phyloP scores from a whole-genome alignment of 2,888 invertebrate genomes.

The Drosophila fulvimacula region DNA sequence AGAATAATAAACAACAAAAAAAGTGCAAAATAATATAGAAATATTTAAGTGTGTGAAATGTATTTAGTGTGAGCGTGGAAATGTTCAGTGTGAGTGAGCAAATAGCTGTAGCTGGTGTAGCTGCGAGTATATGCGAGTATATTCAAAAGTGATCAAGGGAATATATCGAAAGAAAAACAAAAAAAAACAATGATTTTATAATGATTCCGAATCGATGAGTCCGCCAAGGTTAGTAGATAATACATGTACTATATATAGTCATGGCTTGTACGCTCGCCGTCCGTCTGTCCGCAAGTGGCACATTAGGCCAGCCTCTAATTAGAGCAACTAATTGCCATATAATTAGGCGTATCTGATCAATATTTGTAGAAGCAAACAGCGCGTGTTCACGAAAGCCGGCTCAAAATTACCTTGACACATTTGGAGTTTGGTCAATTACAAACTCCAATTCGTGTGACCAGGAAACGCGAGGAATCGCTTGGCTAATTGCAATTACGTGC shows the following conservation, averaged over 20 bases:
- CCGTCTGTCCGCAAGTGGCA: neutral
- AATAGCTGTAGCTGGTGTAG: neutral
- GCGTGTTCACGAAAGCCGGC: neutral
- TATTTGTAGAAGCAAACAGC: constrained; percentile 3
- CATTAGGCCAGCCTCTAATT: constrained; percentile 19
- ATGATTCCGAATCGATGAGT: constrained; percentile 9
- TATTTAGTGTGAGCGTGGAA: neutral
- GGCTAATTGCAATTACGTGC: constrained; percentile 24
- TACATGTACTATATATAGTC: neutral
- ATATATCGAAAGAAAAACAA: neutral
- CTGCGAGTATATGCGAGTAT: neutral
- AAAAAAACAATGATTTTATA: constrained; percentile 7
- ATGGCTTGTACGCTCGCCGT: no score
- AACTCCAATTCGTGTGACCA: constrained; percentile 33
- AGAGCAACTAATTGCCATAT: constrained; percentile 47
- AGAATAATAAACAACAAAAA: constrained; percentile 30
- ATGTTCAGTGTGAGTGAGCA: neutral
- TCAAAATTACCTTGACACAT: constrained; percentile 40
- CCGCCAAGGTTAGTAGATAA: constrained; percentile 9
- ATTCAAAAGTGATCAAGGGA: constrained; percentile 8
- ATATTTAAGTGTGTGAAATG: neutral
- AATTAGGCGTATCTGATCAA: constrained; percentile 39
- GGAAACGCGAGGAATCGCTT: constrained; percentile 34
- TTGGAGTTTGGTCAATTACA: constrained; percentile 34
- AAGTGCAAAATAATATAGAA: constrained; percentile 4